These are phyloP conservation scores for Euzophera pinguis DNA, from an alignment of 2,888 invertebrate genomes.

Conservation along the genomic window DNA sequence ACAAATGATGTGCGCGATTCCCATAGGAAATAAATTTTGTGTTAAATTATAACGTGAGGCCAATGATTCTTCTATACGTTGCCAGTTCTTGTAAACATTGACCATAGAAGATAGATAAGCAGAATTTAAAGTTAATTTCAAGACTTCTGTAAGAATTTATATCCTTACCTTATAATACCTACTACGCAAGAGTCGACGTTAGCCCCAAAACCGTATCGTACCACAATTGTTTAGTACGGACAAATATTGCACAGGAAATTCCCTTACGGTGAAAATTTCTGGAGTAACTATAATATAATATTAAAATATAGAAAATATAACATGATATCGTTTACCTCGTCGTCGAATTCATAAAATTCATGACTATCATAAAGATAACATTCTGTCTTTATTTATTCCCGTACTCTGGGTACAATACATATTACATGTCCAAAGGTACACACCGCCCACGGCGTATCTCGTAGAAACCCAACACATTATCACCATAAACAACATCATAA, in stretches of 20 bases:
- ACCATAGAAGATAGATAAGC: conserved; percentile 6
- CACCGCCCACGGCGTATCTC: conserved; percentile 66
- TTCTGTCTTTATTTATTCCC: conserved; percentile 6
- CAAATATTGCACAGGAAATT: too few relatives aligned
- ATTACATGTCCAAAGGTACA: conserved; percentile 65
- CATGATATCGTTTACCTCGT: neutral
- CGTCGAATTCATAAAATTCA: neutral
- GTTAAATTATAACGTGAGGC: conserved; percentile 43
- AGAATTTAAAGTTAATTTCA: neutral
- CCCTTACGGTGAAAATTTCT: too few relatives aligned
- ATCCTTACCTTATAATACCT: too few relatives aligned
- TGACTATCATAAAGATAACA: conserved; percentile 20
- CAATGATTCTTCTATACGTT: conserved; percentile 43
- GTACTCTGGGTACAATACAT: conserved; percentile 55
- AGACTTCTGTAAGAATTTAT: too few relatives aligned
- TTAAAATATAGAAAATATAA: too few relatives aligned
- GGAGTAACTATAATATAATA: too few relatives aligned
- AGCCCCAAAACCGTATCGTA: too few relatives aligned
- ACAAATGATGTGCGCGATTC: conserved; percentile 9
- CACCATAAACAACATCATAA: conserved; percentile 22
- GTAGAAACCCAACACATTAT: conserved; percentile 29
- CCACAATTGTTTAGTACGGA: too few relatives aligned
- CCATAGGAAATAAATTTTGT: conserved; percentile 23
- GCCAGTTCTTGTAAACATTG: conserved; percentile 28
- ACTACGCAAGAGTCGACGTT: too few relatives aligned